Conservation (phyloP, 2,113 vertebrate species). For the Chunga burmeisteri region DNA sequence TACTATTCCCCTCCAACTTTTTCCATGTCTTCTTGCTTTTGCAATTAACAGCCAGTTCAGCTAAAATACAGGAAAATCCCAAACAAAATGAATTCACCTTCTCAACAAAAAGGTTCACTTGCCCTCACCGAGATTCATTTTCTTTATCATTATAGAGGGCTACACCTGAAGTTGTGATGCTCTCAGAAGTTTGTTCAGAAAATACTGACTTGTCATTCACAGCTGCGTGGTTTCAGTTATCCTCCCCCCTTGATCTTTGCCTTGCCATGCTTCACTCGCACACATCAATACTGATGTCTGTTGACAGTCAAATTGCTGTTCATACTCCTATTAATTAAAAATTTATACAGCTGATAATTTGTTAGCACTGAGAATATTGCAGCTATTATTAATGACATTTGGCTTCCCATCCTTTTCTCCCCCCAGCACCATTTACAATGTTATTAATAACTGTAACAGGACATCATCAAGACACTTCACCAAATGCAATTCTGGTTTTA, state of each 20-base stretch:
- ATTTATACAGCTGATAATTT: slow-evolving; percentile 69
- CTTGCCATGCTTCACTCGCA: slow-evolving; percentile 12
- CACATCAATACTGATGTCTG: slow-evolving; percentile 57
- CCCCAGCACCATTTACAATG: slow-evolving; percentile 25
- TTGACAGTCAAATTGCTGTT: slow-evolving; percentile 70
- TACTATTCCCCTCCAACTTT: background rate
- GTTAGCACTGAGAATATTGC: slow-evolving; percentile 59
- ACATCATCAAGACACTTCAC: background rate
- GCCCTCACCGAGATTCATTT: background rate
- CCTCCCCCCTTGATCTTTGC: slow-evolving; percentile 16
- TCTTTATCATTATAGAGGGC: background rate
- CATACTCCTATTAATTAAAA: slow-evolving; percentile 70
- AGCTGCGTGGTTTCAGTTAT: background rate
- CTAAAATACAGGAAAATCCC: background rate
- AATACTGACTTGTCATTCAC: slow-evolving; percentile 53
- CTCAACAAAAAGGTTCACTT: background rate
- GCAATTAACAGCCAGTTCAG: slow-evolving; percentile 45
- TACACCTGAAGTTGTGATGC: background rate
- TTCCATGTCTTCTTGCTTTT: slow-evolving; percentile 29
- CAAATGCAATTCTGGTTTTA: slow-evolving; percentile 29
- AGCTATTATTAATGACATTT: slow-evolving; percentile 69
- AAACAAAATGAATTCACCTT: slow-evolving; percentile 27
- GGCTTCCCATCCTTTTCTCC: slow-evolving; percentile 34
- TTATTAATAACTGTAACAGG: slow-evolving; percentile 55
- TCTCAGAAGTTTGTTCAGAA: slow-evolving; percentile 15